A percentile compares a stretch with the other conserved stretches of the same genome.
phyloP scores from a whole-genome alignment of 2,113 vertebrate genomes.

The Pungitius pungitius region DNA sequence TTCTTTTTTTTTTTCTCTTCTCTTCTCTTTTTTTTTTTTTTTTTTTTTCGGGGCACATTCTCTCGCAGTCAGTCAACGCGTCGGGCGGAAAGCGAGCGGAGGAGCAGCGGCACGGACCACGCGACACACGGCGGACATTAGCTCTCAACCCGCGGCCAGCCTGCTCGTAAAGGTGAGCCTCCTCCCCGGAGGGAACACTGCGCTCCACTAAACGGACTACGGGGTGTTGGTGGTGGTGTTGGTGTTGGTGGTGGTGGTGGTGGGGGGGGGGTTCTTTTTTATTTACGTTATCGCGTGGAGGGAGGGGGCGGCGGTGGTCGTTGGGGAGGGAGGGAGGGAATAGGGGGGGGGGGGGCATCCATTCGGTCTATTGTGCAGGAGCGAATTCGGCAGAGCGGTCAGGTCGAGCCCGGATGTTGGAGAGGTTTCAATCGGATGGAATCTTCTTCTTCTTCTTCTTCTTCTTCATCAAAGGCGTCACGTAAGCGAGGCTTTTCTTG shows the following conservation, averaged over 20 bases:
- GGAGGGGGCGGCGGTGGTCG: constrained; percentile 43
- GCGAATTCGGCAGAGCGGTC: constrained; percentile 47
- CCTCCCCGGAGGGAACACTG: not conserved
- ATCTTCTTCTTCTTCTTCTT: constrained; percentile 1
- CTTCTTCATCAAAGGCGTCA: constrained; percentile 14
- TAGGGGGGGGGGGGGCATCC: constrained; percentile 25
- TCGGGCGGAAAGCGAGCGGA: constrained; percentile 40
- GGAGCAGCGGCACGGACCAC: constrained; percentile 18
- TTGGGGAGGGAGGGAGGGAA: not conserved
- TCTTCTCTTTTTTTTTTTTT: not conserved
- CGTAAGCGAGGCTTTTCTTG: constrained; percentile 1
- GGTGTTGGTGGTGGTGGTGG: too few relatives aligned
- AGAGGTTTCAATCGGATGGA: not conserved
- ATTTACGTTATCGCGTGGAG: constrained; percentile 46
- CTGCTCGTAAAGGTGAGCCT: constrained; percentile 60
- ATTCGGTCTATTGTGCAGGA: constrained; percentile 74
- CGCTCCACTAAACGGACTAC: not conserved
- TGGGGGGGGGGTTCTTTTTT: not conserved
- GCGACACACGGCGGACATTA: constrained; percentile 44
- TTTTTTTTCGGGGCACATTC: constrained; percentile 43
- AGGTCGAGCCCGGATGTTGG: constrained; percentile 4
- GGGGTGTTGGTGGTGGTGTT: not conserved
- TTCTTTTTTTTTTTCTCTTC: not conserved
- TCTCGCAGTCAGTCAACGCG: constrained; percentile 63
- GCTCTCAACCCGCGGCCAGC: constrained; percentile 27